Percentiles rank a stretch among this genome's conserved stretches.
These are phyloP conservation scores for Leptopilina myrica DNA, from an alignment of 2,888 invertebrate species.

Conservation along the genomic window DNA sequence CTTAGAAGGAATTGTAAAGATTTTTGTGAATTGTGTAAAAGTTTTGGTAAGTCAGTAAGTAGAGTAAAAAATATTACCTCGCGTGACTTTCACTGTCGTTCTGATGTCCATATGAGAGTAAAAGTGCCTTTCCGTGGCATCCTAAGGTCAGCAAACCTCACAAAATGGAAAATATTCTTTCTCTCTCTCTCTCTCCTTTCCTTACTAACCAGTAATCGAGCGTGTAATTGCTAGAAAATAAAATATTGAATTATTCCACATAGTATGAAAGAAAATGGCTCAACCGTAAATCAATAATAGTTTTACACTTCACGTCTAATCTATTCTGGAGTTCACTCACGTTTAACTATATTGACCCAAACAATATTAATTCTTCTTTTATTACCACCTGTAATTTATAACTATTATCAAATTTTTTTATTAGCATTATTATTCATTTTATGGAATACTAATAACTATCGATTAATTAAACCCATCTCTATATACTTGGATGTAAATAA, in stretches of 20 bases:
- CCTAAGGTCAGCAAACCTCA: slow-evolving; percentile 36
- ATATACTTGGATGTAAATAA: neutral
- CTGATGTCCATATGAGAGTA: slow-evolving; percentile 44
- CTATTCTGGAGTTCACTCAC: neutral
- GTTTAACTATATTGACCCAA: neutral
- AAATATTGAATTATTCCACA: slow-evolving; percentile 8
- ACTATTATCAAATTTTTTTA: slow-evolving; percentile 3
- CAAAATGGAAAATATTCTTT: slow-evolving; percentile 26
- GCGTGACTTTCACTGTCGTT: slow-evolving; percentile 55
- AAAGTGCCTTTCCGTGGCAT: slow-evolving; percentile 41
- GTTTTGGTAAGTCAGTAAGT: slow-evolving; percentile 21
- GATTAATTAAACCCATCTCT: neutral
- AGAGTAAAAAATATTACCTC: slow-evolving; percentile 28
- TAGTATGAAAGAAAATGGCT: neutral
- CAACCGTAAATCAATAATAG: slow-evolving; percentile 9
- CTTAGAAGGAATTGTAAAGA: too few relatives aligned
- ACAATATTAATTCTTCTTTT: neutral
- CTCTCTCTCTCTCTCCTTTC: neutral
- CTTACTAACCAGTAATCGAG: slow-evolving; percentile 11
- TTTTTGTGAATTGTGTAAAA: neutral
- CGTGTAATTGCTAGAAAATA: slow-evolving; percentile 21
- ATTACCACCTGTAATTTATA: neutral
- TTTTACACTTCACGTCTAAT: slow-evolving; percentile 6
- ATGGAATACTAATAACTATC: neutral
- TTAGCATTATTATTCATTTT: neutral